phyloP scores from a whole-genome alignment of 2,113 vertebrate species.

The Sinocyclocheilus anshuiensis region DNA sequence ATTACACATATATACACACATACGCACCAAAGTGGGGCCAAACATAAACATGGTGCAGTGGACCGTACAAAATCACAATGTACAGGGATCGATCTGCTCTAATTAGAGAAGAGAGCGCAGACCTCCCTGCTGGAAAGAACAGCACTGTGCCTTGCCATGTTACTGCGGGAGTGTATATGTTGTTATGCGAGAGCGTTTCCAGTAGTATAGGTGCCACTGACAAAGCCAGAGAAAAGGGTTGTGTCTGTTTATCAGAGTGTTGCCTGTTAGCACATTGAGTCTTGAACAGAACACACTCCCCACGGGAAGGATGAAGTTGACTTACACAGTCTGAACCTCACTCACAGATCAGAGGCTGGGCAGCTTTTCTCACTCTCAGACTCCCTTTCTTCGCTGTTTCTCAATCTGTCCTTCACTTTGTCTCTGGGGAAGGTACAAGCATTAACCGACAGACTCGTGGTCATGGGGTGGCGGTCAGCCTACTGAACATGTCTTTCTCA shows the following conservation, averaged over 20 bases:
- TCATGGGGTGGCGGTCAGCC: not conserved
- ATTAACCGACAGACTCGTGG: not conserved
- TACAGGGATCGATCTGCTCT: slow-evolving; percentile 14
- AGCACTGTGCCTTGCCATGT: not conserved
- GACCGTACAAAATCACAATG: slow-evolving; percentile 13
- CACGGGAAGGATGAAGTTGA: not conserved
- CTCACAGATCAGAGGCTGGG: slow-evolving; percentile 15
- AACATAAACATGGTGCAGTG: not conserved
- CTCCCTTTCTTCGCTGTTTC: not conserved
- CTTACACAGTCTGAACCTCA: slow-evolving; percentile 19
- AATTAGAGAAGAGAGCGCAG: slow-evolving; percentile 15
- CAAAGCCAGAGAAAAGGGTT: not conserved
- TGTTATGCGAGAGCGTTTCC: not conserved
- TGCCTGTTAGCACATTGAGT: slow-evolving; percentile 36
- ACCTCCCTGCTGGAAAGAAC: not conserved
- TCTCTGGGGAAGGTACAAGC: not conserved
- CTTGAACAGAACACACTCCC: slow-evolving; percentile 23
- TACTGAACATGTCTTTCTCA: not conserved
- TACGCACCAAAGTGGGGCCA: not conserved
- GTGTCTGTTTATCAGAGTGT: slow-evolving; percentile 33
- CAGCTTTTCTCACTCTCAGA: not conserved
- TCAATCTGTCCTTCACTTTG: slow-evolving; percentile 14
- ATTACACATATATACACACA: slow-evolving; percentile 1
- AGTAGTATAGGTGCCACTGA: not conserved
- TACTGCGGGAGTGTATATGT: not conserved